These are phyloP conservation scores for Heliothis subflexa DNA, from an alignment of 1,140 invertebrate genomes.

Conservation along the genomic window DNA sequence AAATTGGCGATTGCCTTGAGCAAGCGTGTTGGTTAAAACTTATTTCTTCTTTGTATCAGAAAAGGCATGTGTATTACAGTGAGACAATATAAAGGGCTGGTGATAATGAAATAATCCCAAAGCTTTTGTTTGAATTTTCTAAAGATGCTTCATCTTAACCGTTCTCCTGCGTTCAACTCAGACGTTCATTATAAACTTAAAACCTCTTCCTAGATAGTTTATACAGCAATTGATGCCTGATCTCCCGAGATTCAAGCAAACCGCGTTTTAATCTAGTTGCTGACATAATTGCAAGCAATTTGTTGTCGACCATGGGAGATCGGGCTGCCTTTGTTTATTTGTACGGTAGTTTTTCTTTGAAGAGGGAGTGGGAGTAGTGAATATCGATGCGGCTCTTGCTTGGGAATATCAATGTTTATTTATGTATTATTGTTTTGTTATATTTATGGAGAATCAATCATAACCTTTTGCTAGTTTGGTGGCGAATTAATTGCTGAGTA, in stretches of 20 bases:
- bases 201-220: neutral
- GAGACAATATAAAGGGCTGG: too few species aligned
- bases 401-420: neutral
- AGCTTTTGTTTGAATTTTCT: too few species aligned
- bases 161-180: neutral
- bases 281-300: slow-evolving; percentile 27
- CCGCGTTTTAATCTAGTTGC: slow-evolving; percentile 1
- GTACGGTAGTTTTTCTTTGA: slow-evolving; percentile 4
- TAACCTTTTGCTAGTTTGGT: too few species aligned
- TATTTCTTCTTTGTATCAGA: too few species aligned
- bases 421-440: neutral
- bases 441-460: too few species aligned
- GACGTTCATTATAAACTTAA: neutral
- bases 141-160: too few species aligned
- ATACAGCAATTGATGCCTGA: slow-evolving; percentile 9
- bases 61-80: too few species aligned
- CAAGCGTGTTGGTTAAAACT: too few species aligned
- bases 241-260: neutral
- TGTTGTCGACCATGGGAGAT: slow-evolving; percentile 16
- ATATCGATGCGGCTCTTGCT: neutral
- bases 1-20: too few species aligned
- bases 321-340: slow-evolving; percentile 16
- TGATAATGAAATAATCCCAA: too few species aligned
- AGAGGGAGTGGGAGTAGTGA: neutral
- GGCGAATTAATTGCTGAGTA: too few species aligned